Evolutionary conservation across 92 coral and sea anemone genomes (phyloP), one percentile per base, ranked within the genome.

Genomic region (Umimayanthus kanabou): DNA sequence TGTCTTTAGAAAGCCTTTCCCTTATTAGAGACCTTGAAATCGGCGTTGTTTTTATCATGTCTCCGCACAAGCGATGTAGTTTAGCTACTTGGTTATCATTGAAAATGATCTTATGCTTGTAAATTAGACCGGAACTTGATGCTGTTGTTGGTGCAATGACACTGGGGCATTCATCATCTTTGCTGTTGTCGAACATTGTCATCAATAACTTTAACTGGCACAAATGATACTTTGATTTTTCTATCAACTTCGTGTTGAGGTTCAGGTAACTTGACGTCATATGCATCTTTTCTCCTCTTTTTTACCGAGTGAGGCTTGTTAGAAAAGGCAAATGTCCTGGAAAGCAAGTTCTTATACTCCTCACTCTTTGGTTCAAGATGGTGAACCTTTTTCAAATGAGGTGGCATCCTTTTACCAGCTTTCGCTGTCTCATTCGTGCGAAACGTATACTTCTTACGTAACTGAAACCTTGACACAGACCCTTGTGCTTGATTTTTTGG

Each of bases 61-160:
- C 74, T 49, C 72, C 73, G 50, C 73, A 80, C 73, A 81, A 78
- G 81, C 81, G 81, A 78, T 25, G 81, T 47, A 81, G 85, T 81
- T 76, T 81, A 39, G n/a, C n/a, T n/a, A n/a, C n/a, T n/a, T n/a
- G n/a, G n/a, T n/a, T n/a, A n/a, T n/a, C n/a, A n/a, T n/a, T n/a
- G n/a, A n/a, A n/a, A n/a, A n/a, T n/a, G n/a, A n/a, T n/a, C n/a
- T n/a, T n/a, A n/a, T n/a, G n/a, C n/a, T n/a, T n/a, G n/a, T n/a
- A 64, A 11, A 64, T 9, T 78, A 78, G 81, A 78, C 66, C 76
- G 33, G 18, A 64, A n/a, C 58, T 81, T n/a, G 58, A 39, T 40
- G 73, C 33, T 64, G 85, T 37, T 20, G 85, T 81, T 22, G 74
- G 57, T 81, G 74, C 26, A 29, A 64, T 61, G 42, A 81, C 73